phyloP scores from a whole-genome alignment of 2,797 vertebrate species.

The Diceros bicornis region DNA sequence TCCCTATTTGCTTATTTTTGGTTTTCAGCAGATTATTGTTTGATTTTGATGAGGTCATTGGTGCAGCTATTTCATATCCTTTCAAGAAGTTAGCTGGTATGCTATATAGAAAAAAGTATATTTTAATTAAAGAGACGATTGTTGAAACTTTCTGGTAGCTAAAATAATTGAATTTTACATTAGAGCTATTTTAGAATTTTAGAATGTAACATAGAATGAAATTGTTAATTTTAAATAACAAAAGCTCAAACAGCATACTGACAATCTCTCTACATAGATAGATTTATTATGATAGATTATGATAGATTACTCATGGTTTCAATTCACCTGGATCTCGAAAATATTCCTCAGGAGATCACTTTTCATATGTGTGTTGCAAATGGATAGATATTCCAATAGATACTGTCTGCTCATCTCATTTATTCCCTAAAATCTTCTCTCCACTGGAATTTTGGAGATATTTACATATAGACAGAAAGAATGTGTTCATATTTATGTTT shows the following conservation, averaged over 20 bases:
- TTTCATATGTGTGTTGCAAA: neutral
- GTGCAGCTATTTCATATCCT: neutral
- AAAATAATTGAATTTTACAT: constrained; percentile 72
- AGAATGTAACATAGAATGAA: constrained; percentile 77
- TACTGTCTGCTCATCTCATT: neutral
- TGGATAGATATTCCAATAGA: neutral
- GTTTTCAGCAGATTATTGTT: neutral
- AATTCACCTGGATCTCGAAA: constrained; percentile 57
- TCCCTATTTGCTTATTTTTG: constrained; percentile 33
- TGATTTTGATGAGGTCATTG: constrained; percentile 19
- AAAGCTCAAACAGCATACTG: constrained; percentile 75
- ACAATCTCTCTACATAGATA: constrained; percentile 78
- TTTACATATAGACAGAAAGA: neutral
- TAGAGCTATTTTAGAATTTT: constrained; percentile 63
- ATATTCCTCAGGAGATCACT: neutral
- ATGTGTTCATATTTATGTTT: neutral
- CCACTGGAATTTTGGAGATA: neutral
- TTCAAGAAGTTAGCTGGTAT: constrained; percentile 50
- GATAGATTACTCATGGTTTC: constrained; percentile 31
- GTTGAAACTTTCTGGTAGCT: constrained; percentile 20
- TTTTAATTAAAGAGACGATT: constrained; percentile 20
- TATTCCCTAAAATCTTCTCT: neutral
- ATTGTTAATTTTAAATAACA: constrained; percentile 84
- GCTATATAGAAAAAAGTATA: constrained; percentile 28
- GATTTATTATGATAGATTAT: constrained; percentile 79